Evolutionary conservation across 2,797 vertebrate species (phyloP).

Genomic region (Zenarchopterus dispar): DNA sequence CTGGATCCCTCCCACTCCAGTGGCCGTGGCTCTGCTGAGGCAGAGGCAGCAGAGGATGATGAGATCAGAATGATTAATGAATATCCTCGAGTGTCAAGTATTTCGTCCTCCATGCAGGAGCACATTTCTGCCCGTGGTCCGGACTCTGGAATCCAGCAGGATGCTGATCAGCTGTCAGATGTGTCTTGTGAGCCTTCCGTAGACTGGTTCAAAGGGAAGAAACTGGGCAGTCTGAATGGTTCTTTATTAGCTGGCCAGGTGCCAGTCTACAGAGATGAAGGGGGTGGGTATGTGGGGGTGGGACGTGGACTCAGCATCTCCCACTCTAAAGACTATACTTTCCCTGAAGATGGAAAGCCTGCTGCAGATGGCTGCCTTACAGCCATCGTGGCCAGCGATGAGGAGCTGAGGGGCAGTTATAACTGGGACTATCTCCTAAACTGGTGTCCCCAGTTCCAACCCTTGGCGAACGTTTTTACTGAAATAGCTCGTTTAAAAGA

Average conservation of each 20-base stretch:
- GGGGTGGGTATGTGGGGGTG: conserved; percentile 87
- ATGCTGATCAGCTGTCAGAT: conserved; percentile 95
- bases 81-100: conserved; percentile 93
- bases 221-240: conserved; percentile 83
- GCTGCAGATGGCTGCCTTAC: conserved; percentile 92
- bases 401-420: conserved; percentile 97
- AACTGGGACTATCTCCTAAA: conserved; percentile 99
- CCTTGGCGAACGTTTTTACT: conserved; percentile 95
- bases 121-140: conserved; percentile 93
- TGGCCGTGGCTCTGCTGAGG: conserved; percentile 92
- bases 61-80: conserved; percentile 99
- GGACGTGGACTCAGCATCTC: conserved; percentile 91
- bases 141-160: conserved; percentile 97
- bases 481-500: conserved; percentile 98
- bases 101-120: conserved; percentile 94
- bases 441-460: conserved; percentile 99
- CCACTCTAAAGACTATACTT: conserved; percentile 91
- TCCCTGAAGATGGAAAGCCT: conserved; percentile 95
- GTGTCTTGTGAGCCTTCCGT: conserved; percentile 93
- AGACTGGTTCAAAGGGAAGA: conserved; percentile 98
- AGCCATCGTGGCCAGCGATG: conserved; percentile 95
- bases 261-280: conserved; percentile 90
- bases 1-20: conserved; percentile 98
- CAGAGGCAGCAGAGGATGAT: conserved; percentile 92
- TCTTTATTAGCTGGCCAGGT: conserved; percentile 88